Evolutionary conservation across 2,797 vertebrate genomes (phyloP).

Genomic region (Gymnothorax reevesii): DNA sequence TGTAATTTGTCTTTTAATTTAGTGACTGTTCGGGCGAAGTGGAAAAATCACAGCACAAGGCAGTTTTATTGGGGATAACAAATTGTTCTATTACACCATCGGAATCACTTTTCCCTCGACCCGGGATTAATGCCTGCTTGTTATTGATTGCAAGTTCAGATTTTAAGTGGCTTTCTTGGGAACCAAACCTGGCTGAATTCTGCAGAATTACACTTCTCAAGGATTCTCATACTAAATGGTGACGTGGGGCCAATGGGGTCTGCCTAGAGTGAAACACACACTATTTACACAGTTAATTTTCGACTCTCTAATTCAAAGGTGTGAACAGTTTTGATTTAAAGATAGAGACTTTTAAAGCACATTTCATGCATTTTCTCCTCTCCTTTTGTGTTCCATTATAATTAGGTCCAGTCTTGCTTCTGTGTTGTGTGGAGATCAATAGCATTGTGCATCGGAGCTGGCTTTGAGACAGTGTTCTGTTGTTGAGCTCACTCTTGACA

Average conservation of each 20-base stretch:
- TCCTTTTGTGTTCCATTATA: too few relatives aligned
- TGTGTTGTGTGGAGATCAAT: too few relatives aligned
- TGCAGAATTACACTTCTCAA: not conserved
- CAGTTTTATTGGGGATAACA: slow-evolving; percentile 25
- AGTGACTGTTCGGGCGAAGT: not conserved
- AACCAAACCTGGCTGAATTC: not conserved
- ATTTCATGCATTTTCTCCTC: too few relatives aligned
- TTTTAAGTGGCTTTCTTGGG: slow-evolving; percentile 10
- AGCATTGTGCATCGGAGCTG: not conserved
- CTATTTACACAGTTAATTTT: too few relatives aligned
- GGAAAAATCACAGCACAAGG: slow-evolving; percentile 2
- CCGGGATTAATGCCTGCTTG: slow-evolving; percentile 10
- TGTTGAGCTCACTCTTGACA: not conserved
- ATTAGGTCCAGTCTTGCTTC: too few relatives aligned
- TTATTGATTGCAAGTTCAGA: slow-evolving; percentile 25
- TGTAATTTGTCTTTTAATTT: not conserved
- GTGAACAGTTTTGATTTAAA: too few relatives aligned
- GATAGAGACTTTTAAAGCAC: too few relatives aligned
- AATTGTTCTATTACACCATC: slow-evolving; percentile 24
- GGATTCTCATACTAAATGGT: not conserved
- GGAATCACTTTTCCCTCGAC: slow-evolving; percentile 16
- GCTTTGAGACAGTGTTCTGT: not conserved
- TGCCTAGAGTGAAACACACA: not conserved
- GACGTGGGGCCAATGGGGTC: not conserved
- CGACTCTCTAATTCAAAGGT: too few relatives aligned